Base-by-base conservation (phyloP, 2,888 invertebrate species). In the Pristionchus japonicus region DNA sequence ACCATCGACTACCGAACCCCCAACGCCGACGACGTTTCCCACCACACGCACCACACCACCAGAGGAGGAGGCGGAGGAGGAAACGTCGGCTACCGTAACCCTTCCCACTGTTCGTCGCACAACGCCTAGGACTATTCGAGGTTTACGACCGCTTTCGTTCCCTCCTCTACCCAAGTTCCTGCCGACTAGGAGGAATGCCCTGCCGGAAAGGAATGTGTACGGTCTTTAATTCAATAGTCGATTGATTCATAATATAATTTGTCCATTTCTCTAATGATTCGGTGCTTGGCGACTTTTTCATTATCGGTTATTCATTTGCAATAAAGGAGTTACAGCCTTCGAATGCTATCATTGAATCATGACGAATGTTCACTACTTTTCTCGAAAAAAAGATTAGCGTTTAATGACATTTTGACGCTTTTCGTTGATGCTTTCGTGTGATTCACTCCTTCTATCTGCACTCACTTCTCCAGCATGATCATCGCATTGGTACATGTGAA, bases 91-190 rank as follows among this genome's bases (percentile, higher is more conserved):
- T 52, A 80, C 80, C 49, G 80, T 47, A 80, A 83, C 82, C 52
- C 27, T 83, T 0, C 82, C 82, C 0, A 64, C n/a, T 3, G 40
- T 43, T 23, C n/a, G 40, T 13, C 61, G 37, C 43, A 64, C 85
- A 11, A 83, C 34, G 9, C 61, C 61, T 3, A 23, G 40, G 23
- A 1, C 61, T 0, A 20, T 43, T 23, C 15, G 85, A 20, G 31
- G 40, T n/a, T 27, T 85, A 3, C n/a, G 40, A 15, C 85, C 85
- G 13, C 43, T 85, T 13, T 85, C 85, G 9, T 85, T 85, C 43
- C 85, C 85, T 37, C 85, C 85, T 20, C 85, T 85, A 13, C 85
- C 85, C 43, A 85, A 85, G 49, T 85, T 64, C 49, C 40, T 85
- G 23, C 85, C 85, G 0, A 85, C 49, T 9, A 31, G 83, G 20